These are phyloP conservation scores for Crotalus helleri DNA, from an alignment of 2,113 vertebrate species.

Conservation along the genomic window DNA sequence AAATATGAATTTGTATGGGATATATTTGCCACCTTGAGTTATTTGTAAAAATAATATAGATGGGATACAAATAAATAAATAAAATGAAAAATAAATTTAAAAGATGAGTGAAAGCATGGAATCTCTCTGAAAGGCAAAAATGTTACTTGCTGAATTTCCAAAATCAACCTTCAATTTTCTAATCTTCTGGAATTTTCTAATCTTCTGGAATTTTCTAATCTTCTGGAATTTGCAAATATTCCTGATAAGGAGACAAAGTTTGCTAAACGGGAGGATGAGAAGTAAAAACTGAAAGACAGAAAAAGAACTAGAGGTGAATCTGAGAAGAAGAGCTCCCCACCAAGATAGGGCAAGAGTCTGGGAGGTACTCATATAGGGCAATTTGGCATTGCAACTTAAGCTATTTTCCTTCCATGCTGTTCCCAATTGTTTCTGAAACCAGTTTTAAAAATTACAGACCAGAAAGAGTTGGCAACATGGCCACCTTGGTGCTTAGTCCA, in stretches of 20 bases:
- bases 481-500: background rate
- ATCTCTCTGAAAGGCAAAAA: background rate
- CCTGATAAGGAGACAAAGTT: background rate
- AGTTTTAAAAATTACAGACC: background rate
- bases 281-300: background rate
- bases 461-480: background rate
- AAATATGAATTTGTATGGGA: background rate
- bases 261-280: background rate
- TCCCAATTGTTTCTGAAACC: background rate
- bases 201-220: background rate
- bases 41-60: background rate
- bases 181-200: background rate
- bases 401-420: background rate
- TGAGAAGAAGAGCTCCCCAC: background rate
- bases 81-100: background rate
- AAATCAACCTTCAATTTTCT: background rate
- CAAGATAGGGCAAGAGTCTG: background rate
- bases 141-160: background rate
- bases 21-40: background rate
- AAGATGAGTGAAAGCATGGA: background rate
- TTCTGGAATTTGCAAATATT: background rate
- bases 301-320: background rate
- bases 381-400: background rate
- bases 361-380: background rate
- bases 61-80: background rate